Percentiles rank a stretch among this genome's conserved stretches.
Evolutionary conservation across 2,888 invertebrate species (phyloP).

Genomic region (Heliconius erato): DNA sequence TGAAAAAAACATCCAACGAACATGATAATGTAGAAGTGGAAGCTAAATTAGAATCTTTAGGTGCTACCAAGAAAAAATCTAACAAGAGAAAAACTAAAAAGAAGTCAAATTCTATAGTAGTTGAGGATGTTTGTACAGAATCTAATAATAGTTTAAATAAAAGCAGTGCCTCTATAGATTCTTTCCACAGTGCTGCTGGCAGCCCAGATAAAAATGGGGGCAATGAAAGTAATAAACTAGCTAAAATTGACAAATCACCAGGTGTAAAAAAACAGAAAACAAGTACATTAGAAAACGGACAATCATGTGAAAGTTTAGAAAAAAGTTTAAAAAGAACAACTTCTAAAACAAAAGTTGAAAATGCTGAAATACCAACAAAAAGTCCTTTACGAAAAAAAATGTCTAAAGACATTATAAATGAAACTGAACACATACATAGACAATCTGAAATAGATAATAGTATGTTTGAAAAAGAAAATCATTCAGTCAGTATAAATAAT

Average conservation of each 20-base stretch:
- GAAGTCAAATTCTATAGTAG: slow-evolving; percentile 54
- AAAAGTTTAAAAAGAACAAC: slow-evolving; percentile 19
- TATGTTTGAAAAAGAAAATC: slow-evolving; percentile 22
- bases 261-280: slow-evolving; percentile 12
- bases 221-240: not conserved
- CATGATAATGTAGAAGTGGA: slow-evolving; percentile 60
- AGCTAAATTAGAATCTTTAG: slow-evolving; percentile 54
- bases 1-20: slow-evolving; percentile 38
- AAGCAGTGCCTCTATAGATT: slow-evolving; percentile 67
- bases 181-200: slow-evolving; percentile 77
- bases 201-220: slow-evolving; percentile 59
- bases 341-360: slow-evolving; percentile 23
- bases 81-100: slow-evolving; percentile 67
- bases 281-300: slow-evolving; percentile 8
- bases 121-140: slow-evolving; percentile 54
- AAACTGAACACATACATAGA: not conserved
- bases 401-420: slow-evolving; percentile 8
- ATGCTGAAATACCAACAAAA: not conserved
- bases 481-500: not conserved
- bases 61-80: slow-evolving; percentile 57
- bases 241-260: not conserved
- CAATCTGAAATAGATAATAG: slow-evolving; percentile 3
- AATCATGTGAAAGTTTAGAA: slow-evolving; percentile 32
- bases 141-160: slow-evolving; percentile 54
- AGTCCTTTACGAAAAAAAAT: not conserved